phyloP scores from a whole-genome alignment of 2,797 vertebrate genomes.

The Tragopan temminckii region DNA sequence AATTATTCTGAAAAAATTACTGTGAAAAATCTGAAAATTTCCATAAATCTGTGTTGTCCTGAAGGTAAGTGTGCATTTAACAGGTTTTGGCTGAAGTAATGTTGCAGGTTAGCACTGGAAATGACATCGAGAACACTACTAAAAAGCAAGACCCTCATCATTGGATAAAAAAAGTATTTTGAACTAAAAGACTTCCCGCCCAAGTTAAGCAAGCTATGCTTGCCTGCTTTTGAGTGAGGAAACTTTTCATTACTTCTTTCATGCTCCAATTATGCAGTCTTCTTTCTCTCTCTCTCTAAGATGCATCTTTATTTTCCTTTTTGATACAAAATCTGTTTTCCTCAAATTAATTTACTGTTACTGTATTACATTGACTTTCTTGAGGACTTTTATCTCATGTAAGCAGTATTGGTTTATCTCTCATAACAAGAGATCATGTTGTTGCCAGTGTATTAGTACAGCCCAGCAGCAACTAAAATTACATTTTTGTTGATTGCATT shows the following conservation, averaged over 20 bases:
- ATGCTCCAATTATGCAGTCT: not conserved
- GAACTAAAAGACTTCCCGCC: not conserved
- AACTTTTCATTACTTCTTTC: not conserved
- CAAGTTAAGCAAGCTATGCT: not conserved
- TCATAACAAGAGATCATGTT: not conserved
- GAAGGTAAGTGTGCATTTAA: not conserved
- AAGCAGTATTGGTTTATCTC: not conserved
- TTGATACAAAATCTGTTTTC: not conserved
- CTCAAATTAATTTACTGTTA: not conserved
- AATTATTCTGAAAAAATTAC: constrained; percentile 25
- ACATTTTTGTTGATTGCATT: constrained; percentile 52
- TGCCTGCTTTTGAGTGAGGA: not conserved
- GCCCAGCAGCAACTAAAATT: constrained; percentile 48
- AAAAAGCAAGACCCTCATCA: not conserved
- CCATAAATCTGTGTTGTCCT: too few relatives aligned
- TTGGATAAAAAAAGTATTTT: not conserved
- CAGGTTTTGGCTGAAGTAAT: constrained; percentile 47
- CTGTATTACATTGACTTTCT: not conserved
- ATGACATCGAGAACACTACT: not conserved
- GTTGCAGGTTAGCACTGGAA: not conserved
- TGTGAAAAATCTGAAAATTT: constrained; percentile 50
- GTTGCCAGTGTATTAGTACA: constrained; percentile 21
- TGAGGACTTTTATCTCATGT: not conserved
- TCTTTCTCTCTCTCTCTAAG: not conserved
- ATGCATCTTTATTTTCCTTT: not conserved